Percentiles rank a stretch among this genome's conserved stretches.
Conservation (phyloP, 2,888 invertebrate genomes). For the Tachystola acroxantha region DNA sequence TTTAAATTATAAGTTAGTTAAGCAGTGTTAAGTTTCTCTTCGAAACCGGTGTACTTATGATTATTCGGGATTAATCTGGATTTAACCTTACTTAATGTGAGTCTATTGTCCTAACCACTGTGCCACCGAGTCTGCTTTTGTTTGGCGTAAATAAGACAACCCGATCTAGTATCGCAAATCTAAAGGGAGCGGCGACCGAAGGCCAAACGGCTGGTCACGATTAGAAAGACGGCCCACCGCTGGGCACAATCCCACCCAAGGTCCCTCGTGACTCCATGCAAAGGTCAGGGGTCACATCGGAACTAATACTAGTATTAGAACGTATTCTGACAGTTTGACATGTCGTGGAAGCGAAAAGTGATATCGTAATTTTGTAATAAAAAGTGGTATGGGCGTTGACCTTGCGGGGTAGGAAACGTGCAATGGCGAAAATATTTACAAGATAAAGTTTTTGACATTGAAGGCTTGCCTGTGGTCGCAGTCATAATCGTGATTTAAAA, state of each 20-base stretch:
- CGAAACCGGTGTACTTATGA: no score
- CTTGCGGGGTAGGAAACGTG: no score
- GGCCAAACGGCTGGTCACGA: conserved; percentile 62
- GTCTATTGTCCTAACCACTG: conserved; percentile 33
- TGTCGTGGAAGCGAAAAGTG: conserved; percentile 35
- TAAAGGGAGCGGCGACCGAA: conserved; percentile 64
- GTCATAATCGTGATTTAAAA: no score
- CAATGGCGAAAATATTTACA: no score
- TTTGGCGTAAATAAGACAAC: conserved; percentile 33
- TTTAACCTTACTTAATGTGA: no score
- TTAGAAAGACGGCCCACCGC: conserved; percentile 49
- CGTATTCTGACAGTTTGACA: conserved; percentile 43
- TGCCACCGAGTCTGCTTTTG: conserved; percentile 31
- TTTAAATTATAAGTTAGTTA: no score
- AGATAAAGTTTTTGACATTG: no score
- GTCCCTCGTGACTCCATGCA: conserved; percentile 54
- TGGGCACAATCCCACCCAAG: conserved; percentile 45
- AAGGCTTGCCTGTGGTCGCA: no score
- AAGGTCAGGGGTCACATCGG: conserved; percentile 54
- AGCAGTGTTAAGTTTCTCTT: no score
- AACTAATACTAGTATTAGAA: no score
- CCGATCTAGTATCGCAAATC: conserved; percentile 54
- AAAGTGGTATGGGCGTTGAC: no score
- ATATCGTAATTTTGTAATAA: background rate
- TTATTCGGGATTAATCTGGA: no score